Base-by-base conservation (phyloP, 2,113 vertebrate genomes). In the Pseudorhombus dupliciocellatus region DNA sequence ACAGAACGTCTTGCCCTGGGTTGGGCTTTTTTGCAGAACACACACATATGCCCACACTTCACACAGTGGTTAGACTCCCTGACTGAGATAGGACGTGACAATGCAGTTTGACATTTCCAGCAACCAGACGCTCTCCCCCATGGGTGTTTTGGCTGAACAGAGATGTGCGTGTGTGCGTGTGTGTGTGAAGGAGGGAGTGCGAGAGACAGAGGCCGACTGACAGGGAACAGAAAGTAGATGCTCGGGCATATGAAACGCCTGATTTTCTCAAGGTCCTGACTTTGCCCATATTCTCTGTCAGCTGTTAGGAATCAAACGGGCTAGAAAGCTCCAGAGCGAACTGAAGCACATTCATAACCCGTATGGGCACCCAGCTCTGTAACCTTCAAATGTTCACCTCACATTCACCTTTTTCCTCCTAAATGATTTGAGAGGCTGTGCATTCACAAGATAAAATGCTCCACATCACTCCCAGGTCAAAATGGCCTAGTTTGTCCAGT, bases 101-200 rank as follows among this genome's bases (percentile, higher is more conserved):
- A 93, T 92, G 88, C 89, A 91, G 90, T 92, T 92, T 94, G 91
- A 94, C 92, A 93, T 94, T 93, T 93, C 67, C 90, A 92, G 91
- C 83, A 90, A 80, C 87, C 87, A 91, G 84, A 91, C 84, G 67
- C 60, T 86, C 71, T 84, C 68, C 83, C 89, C 89, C 81, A 83
- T 69, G 85, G 87, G 90, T 84, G 83, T 90, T 92, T 84, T 88
- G 84, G 76, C 85, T 88, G 73, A 87, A 83, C 26, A 26, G 62
- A 75, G 79, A 21, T 54, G n/a, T 76, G 60, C 55, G 74, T 70
- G 57, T 67, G 53, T 42, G 42, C 40, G 65, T 58, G 64, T 54
- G 68, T 71, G 75, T 67, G 68, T 40, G 42, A 15, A 21, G 22
- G 44, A n/a, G 25, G 18, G 22, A 30, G 52, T 8, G n/a, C 31